Evolutionary conservation across 2,797 vertebrate genomes (phyloP), one percentile per base, ranked within the genome.

Genomic region (Rhincodon typus): DNA sequence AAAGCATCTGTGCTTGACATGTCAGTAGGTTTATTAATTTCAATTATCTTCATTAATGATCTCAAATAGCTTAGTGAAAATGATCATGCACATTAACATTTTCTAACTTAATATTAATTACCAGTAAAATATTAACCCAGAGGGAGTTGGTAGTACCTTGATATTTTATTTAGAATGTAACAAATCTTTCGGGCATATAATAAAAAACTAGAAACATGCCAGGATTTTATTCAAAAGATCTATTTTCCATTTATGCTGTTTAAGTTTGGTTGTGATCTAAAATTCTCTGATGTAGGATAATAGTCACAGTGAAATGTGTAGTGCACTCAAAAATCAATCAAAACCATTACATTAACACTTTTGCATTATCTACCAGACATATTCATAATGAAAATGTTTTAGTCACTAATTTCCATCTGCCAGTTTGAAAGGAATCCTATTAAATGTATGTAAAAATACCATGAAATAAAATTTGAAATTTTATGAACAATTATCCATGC

Each of bases 241-340:
- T 91, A 34, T 66, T 66, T 62, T 66, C 62, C 19, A 93, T 67
- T 67, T 19, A 10, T 38, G 62, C 34, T n/a, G 57, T 19, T 90
- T 90, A 90, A 90, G 4, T 90, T 93, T 93, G 90, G 67, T 62
- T 93, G n/a, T 67, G 62, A 8, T 91, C 57, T 38, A 38, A 90
- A 30, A 90, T 90, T 62, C 87, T 57, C 53, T 38, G 34, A 67
- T 67, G 1, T 67, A 57, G 30, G 67, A 34, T 93, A 93, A 67
- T 67, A 93, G 88, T 17, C 88, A 91, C 66, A 66, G 21, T 38
- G 57, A 57, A 91, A 91, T 46, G 13, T n/a, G 62, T 21, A 91
- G 34, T n/a, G n/a, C 21, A 91, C 34, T 67, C 34, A 38, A 93
- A 93, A n/a, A 93, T 10, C 19, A 38, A 19, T 23, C 62, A 10